These are phyloP conservation scores for Acanthosoma haemorrhoidale DNA, from an alignment of 2,888 invertebrate species.

Conservation along the genomic window DNA sequence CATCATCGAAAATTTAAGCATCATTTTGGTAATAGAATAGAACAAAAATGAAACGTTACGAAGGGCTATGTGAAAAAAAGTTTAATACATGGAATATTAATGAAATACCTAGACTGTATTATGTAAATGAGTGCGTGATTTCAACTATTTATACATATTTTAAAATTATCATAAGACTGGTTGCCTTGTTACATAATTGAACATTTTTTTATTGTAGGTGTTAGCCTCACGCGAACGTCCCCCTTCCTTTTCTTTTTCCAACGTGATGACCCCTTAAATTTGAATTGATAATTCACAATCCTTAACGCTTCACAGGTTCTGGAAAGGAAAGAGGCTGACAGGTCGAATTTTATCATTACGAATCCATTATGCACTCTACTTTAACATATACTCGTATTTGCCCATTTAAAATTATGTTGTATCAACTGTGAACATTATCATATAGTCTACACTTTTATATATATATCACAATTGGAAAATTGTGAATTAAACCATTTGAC, in stretches of 20 bases:
- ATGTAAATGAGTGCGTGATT: constrained; percentile 24
- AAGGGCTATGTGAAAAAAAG: neutral
- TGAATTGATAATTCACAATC: neutral
- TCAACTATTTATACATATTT: constrained; percentile 22
- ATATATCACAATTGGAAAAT: too few species aligned
- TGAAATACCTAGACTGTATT: constrained; percentile 8
- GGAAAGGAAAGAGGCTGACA: too few species aligned
- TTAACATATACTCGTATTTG: too few species aligned
- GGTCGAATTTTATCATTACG: too few species aligned
- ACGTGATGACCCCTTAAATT: neutral
- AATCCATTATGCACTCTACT: too few species aligned
- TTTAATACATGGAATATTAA: constrained; percentile 18
- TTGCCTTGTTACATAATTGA: constrained; percentile 22
- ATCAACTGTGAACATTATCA: too few species aligned
- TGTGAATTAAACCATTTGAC: too few species aligned
- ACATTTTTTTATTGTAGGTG: constrained; percentile 3
- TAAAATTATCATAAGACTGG: constrained; percentile 14
- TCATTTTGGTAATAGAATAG: too few species aligned
- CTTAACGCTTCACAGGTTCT: too few species aligned
- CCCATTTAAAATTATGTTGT: too few species aligned
- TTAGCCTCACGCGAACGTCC: neutral
- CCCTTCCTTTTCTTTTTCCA: neutral
- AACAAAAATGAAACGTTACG: neutral
- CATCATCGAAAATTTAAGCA: too few species aligned
- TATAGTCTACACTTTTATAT: too few species aligned